Percentiles rank a stretch among this genome's conserved stretches.
Conservation (phyloP, 2,113 vertebrate genomes). For the Laterallus jamaicensis region DNA sequence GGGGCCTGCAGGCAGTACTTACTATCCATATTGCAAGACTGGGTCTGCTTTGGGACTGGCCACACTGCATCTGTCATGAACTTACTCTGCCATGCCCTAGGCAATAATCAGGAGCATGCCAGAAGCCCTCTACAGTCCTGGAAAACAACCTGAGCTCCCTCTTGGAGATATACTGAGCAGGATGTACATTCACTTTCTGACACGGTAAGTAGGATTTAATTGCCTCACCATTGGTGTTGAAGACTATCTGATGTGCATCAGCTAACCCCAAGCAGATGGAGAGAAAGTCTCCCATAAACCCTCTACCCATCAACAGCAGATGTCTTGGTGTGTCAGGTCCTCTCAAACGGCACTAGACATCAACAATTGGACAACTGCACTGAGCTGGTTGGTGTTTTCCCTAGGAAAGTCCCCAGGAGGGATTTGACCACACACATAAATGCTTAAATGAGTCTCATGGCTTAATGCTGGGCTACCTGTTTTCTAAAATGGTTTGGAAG, state of each 20-base stretch:
- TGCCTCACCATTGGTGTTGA: not conserved
- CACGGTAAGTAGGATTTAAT: not conserved
- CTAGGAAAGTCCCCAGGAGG: not conserved
- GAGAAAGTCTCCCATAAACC: not conserved
- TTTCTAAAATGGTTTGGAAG: not conserved
- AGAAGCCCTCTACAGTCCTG: not conserved
- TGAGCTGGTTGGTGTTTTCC: not conserved
- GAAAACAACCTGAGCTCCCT: not conserved
- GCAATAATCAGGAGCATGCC: not conserved
- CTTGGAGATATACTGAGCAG: not conserved
- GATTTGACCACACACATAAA: not conserved
- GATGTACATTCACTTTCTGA: not conserved
- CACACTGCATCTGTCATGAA: not conserved
- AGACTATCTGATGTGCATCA: not conserved
- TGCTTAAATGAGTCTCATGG: not conserved
- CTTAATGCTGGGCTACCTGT: not conserved
- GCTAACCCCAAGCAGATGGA: not conserved
- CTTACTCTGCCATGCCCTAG: rapidly evolving
- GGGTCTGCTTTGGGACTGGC: not conserved
- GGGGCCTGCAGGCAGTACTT: not conserved
- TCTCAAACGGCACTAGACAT: not conserved
- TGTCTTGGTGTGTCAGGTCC: not conserved
- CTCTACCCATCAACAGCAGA: not conserved
- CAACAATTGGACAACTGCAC: not conserved
- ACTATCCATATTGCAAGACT: not conserved